Percentiles rank a stretch among this genome's conserved stretches.
Evolutionary conservation across 2,113 vertebrate genomes (phyloP).

Genomic region (Chaetops frenatus): DNA sequence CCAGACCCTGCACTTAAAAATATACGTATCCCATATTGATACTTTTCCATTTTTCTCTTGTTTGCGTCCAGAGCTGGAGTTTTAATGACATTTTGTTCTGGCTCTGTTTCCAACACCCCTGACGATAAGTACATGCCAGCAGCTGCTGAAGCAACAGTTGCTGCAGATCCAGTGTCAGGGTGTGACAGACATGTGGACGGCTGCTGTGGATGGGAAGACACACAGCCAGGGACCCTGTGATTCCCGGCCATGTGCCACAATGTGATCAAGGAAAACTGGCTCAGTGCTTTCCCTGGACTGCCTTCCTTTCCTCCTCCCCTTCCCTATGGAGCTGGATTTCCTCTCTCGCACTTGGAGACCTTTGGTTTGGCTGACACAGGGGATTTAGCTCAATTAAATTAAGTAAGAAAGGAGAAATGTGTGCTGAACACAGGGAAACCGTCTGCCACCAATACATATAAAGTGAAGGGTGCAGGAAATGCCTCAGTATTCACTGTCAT

Average conservation of each 20-base stretch:
- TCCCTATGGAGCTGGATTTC: not conserved
- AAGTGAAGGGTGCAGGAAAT: not conserved
- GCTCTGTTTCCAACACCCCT: not conserved
- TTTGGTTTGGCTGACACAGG: not conserved
- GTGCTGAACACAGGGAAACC: not conserved
- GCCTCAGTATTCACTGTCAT: not conserved
- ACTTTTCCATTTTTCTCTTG: not conserved
- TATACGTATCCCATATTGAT: no score
- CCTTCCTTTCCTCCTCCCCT: not conserved
- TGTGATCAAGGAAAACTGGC: not conserved
- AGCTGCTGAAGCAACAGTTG: constrained; percentile 52
- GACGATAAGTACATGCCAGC: constrained; percentile 11
- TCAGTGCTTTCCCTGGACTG: not conserved
- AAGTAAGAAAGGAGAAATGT: not conserved
- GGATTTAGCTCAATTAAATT: not conserved
- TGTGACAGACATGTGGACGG: constrained; percentile 53
- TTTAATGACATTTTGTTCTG: not conserved
- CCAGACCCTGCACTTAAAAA: not conserved
- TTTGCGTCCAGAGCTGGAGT: not conserved
- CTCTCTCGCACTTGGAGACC: not conserved
- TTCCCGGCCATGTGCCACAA: not conserved
- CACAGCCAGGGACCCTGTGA: not conserved
- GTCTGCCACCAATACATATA: not conserved
- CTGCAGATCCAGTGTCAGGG: constrained; percentile 62
- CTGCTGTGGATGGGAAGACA: not conserved